Percentiles rank a stretch among this genome's conserved stretches.
These are phyloP conservation scores for Pedicia rivosa DNA, from an alignment of 2,888 invertebrate species.

Conservation along the genomic window DNA sequence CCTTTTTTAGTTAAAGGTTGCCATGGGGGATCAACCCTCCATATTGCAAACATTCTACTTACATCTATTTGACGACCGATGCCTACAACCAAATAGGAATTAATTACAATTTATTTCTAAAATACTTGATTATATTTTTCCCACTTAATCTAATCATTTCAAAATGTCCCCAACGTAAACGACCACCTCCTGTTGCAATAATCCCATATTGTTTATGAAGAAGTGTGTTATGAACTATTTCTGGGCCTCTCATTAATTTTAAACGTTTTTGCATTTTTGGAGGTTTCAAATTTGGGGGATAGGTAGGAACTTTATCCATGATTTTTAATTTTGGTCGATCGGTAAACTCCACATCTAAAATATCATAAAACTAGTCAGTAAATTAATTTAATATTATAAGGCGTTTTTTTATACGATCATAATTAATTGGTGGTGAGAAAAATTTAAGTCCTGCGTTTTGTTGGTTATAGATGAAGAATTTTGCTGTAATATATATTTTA, in stretches of 20 bases:
- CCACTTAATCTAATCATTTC: constrained; percentile 84
- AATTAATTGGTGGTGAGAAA: constrained; percentile 49
- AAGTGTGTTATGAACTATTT: constrained; percentile 65
- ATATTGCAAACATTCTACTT: constrained; percentile 79
- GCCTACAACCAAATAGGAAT: too few relatives aligned
- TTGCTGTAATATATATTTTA: too few relatives aligned
- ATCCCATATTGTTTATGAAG: constrained; percentile 88
- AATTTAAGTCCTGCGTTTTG: constrained; percentile 44
- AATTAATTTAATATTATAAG: constrained; percentile 4
- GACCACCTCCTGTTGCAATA: constrained; percentile 70
- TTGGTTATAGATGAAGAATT: too few relatives aligned
- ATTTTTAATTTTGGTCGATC: constrained; percentile 53
- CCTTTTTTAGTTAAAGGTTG: constrained; percentile 84
- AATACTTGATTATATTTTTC: too few relatives aligned
- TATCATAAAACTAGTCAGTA: constrained; percentile 6
- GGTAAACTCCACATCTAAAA: constrained; percentile 51
- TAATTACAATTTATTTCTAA: neutral
- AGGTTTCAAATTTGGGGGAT: constrained; percentile 46
- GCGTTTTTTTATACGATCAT: constrained; percentile 35
- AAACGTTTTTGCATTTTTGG: constrained; percentile 77
- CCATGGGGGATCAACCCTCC: constrained; percentile 93
- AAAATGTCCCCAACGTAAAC: constrained; percentile 63
- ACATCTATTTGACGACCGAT: constrained; percentile 65
- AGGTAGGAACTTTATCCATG: constrained; percentile 56
- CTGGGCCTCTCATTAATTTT: constrained; percentile 82